phyloP scores from a whole-genome alignment of 2,888 invertebrate species.

The Megamerina dolium region DNA sequence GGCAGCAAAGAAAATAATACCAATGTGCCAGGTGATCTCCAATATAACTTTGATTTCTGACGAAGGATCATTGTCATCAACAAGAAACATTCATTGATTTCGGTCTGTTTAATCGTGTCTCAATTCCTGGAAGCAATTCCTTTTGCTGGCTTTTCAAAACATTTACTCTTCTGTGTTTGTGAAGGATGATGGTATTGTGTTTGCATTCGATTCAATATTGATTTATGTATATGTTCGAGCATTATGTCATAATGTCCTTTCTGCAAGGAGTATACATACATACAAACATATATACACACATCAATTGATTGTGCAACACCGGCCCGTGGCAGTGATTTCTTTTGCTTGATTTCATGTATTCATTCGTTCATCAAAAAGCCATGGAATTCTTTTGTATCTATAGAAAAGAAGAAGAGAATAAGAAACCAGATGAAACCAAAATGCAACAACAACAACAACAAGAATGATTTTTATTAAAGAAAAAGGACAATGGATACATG shows the following conservation, averaged over 20 bases:
- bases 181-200: slow-evolving; percentile 7
- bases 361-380: background rate
- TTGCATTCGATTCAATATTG: background rate
- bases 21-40: too few relatives aligned
- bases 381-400: background rate
- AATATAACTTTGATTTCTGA: too few relatives aligned
- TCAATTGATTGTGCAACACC: slow-evolving; percentile 38
- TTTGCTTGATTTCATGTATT: slow-evolving; percentile 14
- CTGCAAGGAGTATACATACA: too few relatives aligned
- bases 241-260: slow-evolving; percentile 30
- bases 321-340: slow-evolving; percentile 46
- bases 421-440: slow-evolving; percentile 2
- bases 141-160: slow-evolving; percentile 46
- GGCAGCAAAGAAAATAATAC: too few relatives aligned
- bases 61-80: background rate
- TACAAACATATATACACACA: too few relatives aligned
- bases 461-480: slow-evolving; percentile 7
- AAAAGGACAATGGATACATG: background rate
- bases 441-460: background rate
- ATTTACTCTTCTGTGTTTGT: slow-evolving; percentile 36
- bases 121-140: slow-evolving; percentile 44
- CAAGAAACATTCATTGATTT: background rate
- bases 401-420: slow-evolving; percentile 1
- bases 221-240: slow-evolving; percentile 11
- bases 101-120: background rate